phyloP scores from a whole-genome alignment of 2,888 invertebrate species.

The Tyria jacobaeae region DNA sequence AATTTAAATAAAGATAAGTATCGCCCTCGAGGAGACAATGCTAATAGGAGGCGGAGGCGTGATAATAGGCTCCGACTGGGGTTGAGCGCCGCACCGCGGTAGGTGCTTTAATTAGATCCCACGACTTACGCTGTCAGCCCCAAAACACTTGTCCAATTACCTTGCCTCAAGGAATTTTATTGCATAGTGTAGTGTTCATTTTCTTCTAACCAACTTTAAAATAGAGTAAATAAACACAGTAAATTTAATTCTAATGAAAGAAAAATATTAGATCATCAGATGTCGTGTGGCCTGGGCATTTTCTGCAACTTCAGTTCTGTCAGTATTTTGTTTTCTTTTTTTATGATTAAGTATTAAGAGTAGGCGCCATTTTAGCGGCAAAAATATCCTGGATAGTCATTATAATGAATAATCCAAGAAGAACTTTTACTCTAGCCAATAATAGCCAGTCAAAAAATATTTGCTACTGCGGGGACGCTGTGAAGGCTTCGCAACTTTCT shows the following conservation, averaged over 20 bases:
- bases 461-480: too few relatives aligned
- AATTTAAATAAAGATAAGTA: slow-evolving; percentile 87
- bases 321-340: too few relatives aligned
- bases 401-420: too few relatives aligned
- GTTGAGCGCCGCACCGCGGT: slow-evolving; percentile 69
- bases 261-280: too few relatives aligned
- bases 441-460: too few relatives aligned
- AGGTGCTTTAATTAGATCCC: slow-evolving; percentile 85
- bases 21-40: slow-evolving; percentile 86
- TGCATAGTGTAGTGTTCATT: slow-evolving; percentile 54
- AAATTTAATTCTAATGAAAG: neutral
- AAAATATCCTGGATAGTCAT: too few relatives aligned
- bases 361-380: too few relatives aligned
- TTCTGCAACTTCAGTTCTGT: too few relatives aligned
- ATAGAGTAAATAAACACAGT: neutral
- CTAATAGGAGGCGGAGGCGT: slow-evolving; percentile 85
- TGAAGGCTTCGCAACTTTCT: too few relatives aligned
- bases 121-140: slow-evolving; percentile 80
- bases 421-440: too few relatives aligned
- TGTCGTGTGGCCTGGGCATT: too few relatives aligned
- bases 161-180: slow-evolving; percentile 76
- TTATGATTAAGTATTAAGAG: too few relatives aligned
- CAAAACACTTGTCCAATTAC: slow-evolving; percentile 85
- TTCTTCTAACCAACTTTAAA: neutral
- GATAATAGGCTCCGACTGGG: slow-evolving; percentile 84